Conservation (phyloP, 2,113 vertebrate species). For the Phyllostomus hastatus region DNA sequence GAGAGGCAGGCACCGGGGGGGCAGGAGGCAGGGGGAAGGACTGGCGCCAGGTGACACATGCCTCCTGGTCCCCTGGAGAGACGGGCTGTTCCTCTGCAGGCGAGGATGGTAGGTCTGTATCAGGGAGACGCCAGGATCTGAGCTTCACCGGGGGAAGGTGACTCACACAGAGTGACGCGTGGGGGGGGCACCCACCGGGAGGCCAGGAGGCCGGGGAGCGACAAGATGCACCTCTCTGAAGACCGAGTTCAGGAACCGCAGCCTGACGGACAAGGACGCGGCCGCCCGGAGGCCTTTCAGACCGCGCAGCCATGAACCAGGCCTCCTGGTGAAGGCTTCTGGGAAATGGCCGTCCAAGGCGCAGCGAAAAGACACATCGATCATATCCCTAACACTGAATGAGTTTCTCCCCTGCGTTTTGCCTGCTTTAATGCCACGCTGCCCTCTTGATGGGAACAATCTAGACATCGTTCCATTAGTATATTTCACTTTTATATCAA, state of each 20-base stretch:
- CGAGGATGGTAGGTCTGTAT: not conserved
- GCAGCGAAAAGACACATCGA: constrained; percentile 58
- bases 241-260: not conserved
- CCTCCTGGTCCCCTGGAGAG: not conserved
- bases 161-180: not conserved
- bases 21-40: not conserved
- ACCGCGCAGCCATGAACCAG: not conserved
- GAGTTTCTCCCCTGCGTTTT: constrained; percentile 67
- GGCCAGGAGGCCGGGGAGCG: not conserved
- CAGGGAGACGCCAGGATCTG: not conserved
- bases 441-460: constrained; percentile 64
- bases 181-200: not conserved
- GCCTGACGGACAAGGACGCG: not conserved
- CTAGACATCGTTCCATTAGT: constrained; percentile 78
- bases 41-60: not conserved
- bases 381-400: constrained; percentile 74
- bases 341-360: constrained; percentile 54
- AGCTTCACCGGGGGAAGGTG: not conserved
- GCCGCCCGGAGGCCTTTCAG: not conserved
- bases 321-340: not conserved
- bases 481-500: constrained; percentile 81
- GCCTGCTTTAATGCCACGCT: constrained; percentile 67
- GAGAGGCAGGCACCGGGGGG: not conserved
- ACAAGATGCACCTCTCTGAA: not conserved
- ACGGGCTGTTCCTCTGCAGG: not conserved